Base-by-base conservation (phyloP, 2,888 invertebrate species). In the Abscondita cerata region DNA sequence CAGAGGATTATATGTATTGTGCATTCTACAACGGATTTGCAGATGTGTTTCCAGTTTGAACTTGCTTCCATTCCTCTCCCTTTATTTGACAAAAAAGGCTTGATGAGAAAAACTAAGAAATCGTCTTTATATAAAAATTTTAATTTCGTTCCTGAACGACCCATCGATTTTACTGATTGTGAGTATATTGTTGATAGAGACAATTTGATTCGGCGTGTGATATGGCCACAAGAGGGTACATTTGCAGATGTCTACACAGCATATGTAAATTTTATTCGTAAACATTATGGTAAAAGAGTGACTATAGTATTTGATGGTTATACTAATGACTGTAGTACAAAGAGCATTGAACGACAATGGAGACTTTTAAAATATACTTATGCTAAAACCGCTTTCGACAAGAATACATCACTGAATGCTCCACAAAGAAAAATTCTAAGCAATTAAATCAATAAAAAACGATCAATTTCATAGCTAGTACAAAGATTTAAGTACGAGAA, bases 201-300 rank as follows among this genome's bases (percentile, higher is more conserved):
- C 44, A 38, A 62, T 56, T 59, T 69, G 46, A 83, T 71, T 50
- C 70, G 62, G 34, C 59, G 59, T 56, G 63, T 68, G 31, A 55
- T 65, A 47, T 71, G 71, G 69, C 66, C 66, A 59, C 64, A 65
- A 62, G 59, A 67, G 61, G 64, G 61, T 19, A 67, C 69, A 59
- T 69, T 62, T 64, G 41, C 59, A 34, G 63, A 65, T 47, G 52
- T 67, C 55, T 63, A 62, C 58, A 40, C 41, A 15, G 63, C 64
- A 36, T 71, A 70, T 57, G 59, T 69, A 36, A 44, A 34, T 19
- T 71, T 64, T 54, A 65, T 68, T 60, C 8, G 56, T 53, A 67
- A 54, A 52, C 64, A 62, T 60, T 70, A 68, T 55, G 63, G 67
- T 51, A 41, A 67, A 56, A 64, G 52, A 54, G 68, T 70, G 36